phyloP scores from a whole-genome alignment of 2,888 invertebrate species.

The Spodoptera littoralis region DNA sequence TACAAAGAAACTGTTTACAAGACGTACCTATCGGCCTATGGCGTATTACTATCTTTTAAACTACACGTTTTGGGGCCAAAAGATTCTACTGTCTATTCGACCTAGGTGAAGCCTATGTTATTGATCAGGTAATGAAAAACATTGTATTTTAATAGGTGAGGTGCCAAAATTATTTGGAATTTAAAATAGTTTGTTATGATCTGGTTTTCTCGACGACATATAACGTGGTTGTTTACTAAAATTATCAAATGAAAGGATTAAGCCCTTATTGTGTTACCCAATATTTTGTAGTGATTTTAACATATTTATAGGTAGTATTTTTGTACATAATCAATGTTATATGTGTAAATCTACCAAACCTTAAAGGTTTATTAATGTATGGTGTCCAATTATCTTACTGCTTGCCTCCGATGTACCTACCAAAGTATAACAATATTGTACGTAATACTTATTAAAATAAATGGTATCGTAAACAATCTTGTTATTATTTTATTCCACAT shows the following conservation, averaged over 20 bases:
- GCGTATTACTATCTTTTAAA: slow-evolving; percentile 44
- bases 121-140: slow-evolving; percentile 39
- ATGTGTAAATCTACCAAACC: slow-evolving; percentile 43
- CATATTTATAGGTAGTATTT: slow-evolving; percentile 40
- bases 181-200: slow-evolving; percentile 19
- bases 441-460: slow-evolving; percentile 55
- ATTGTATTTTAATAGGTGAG: slow-evolving; percentile 44
- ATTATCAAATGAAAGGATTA: slow-evolving; percentile 11
- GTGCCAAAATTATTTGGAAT: slow-evolving; percentile 55
- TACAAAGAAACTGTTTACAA: slow-evolving; percentile 55
- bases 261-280: slow-evolving; percentile 42
- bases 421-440: slow-evolving; percentile 59
- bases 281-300: slow-evolving; percentile 46
- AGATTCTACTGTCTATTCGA: slow-evolving; percentile 45
- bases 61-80: slow-evolving; percentile 63
- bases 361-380: slow-evolving; percentile 39
- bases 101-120: slow-evolving; percentile 43
- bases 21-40: slow-evolving; percentile 53
- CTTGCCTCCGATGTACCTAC: slow-evolving; percentile 58
- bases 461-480: slow-evolving; percentile 47
- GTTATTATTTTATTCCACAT: slow-evolving; percentile 22
- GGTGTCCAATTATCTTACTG: slow-evolving; percentile 53
- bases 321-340: slow-evolving; percentile 46
- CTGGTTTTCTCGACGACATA: slow-evolving; percentile 23
- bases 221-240: slow-evolving; percentile 21